A percentile compares a stretch with the other conserved stretches of the same genome.
These are phyloP conservation scores for Rhinella marina DNA, from an alignment of 2,797 vertebrate genomes.

Conservation along the genomic window DNA sequence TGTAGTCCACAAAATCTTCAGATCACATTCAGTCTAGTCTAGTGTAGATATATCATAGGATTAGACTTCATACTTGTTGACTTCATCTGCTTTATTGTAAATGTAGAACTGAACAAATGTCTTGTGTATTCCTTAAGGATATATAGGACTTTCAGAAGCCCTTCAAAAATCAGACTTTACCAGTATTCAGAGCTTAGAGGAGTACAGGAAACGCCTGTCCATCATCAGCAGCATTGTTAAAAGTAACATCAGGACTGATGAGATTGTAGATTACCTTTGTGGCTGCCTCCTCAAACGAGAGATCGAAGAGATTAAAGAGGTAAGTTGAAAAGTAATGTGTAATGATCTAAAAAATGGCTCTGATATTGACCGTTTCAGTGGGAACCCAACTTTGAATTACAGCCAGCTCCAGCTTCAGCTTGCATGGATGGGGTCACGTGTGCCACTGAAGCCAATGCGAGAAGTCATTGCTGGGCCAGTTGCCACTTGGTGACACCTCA, in stretches of 20 bases:
- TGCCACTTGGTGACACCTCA: too few species aligned
- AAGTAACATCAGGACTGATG: constrained; percentile 60
- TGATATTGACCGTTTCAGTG: too few species aligned
- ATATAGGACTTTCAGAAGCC: constrained; percentile 72
- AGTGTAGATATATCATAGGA: too few species aligned
- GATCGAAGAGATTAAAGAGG: constrained; percentile 73
- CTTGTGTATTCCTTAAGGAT: constrained; percentile 66
- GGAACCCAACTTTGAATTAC: too few species aligned
- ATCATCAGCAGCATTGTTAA: constrained; percentile 70
- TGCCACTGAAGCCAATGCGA: too few species aligned
- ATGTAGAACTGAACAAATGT: background rate
- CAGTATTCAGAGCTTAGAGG: constrained; percentile 71
- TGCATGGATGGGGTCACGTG: too few species aligned
- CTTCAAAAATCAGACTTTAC: constrained; percentile 74
- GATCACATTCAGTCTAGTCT: background rate
- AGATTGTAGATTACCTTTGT: constrained; percentile 63
- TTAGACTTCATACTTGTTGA: background rate
- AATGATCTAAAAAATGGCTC: background rate
- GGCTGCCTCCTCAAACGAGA: constrained; percentile 70
- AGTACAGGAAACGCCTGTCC: constrained; percentile 66
- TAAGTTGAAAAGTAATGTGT: constrained; percentile 47
- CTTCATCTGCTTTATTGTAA: background rate
- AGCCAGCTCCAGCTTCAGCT: too few species aligned
- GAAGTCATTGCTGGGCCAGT: too few species aligned
- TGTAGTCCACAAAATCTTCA: background rate